These are phyloP conservation scores for Myzus persicae DNA, from an alignment of 1,140 invertebrate genomes.

Conservation along the genomic window DNA sequence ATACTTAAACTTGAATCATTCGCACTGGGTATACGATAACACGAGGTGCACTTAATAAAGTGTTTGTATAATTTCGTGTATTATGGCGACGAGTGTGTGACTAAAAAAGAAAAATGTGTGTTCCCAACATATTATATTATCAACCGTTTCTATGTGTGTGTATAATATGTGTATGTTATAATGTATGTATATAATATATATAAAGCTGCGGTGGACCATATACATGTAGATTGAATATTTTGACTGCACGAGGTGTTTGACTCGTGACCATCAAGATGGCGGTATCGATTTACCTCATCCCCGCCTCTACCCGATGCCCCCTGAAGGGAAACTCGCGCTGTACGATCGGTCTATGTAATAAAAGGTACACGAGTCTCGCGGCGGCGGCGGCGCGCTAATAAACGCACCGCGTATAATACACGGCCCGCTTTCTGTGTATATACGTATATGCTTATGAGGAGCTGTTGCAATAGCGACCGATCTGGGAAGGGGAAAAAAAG, in stretches of 20 bases:
- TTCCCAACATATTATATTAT: slow-evolving; percentile 5
- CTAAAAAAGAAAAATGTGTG: not conserved
- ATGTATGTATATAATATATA: not conserved
- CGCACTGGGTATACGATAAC: not conserved
- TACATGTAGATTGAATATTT: slow-evolving; percentile 50
- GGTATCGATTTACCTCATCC: slow-evolving; percentile 55
- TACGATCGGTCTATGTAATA: not conserved
- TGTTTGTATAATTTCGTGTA: not conserved
- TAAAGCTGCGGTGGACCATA: not conserved
- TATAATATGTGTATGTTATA: not conserved
- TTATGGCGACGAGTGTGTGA: not conserved
- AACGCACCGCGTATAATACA: slow-evolving; percentile 13
- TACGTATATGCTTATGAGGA: not conserved
- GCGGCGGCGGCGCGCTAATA: slow-evolving; percentile 39
- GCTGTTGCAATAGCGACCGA: slow-evolving; percentile 1
- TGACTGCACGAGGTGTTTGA: slow-evolving; percentile 56
- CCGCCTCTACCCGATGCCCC: not conserved
- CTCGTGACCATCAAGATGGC: slow-evolving; percentile 58
- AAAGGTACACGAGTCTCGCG: slow-evolving; percentile 21
- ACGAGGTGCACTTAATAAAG: not conserved
- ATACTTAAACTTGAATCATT: not conserved
- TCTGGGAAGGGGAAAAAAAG: not conserved
- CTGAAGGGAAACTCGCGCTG: slow-evolving; percentile 48
- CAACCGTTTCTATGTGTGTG: not conserved
- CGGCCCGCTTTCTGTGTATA: slow-evolving; percentile 44